A percentile compares a stretch with the other conserved stretches of the same genome.
Evolutionary conservation across 2,797 vertebrate genomes (phyloP).

Genomic region (Schizopygopsis pylzovi): DNA sequence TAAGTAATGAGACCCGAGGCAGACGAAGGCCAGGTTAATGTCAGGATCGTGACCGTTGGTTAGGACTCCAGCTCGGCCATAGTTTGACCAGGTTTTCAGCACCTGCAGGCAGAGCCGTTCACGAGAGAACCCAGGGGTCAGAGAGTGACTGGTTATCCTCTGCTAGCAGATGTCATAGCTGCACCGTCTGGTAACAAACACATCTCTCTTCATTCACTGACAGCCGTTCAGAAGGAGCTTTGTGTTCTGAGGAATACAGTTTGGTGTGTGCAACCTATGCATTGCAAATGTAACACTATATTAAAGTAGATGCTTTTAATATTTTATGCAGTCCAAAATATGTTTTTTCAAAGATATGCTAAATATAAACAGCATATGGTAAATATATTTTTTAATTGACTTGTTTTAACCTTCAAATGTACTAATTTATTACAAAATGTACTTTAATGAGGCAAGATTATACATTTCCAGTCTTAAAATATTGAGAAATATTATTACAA

Average conservation of each 20-base stretch:
- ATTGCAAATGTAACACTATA: background rate
- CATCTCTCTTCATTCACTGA: slow-evolving; percentile 5
- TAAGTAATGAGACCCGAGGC: slow-evolving; percentile 12
- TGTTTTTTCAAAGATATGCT: background rate
- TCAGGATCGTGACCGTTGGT: background rate
- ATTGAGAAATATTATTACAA: background rate
- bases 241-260: background rate
- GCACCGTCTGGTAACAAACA: slow-evolving; percentile 17
- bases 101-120: background rate
- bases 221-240: background rate
- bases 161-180: slow-evolving; percentile 3
- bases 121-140: background rate
- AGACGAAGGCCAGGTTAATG: slow-evolving; percentile 8
- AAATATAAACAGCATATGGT: background rate
- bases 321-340: background rate
- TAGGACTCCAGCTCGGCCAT: slow-evolving; percentile 1
- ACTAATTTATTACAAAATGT: background rate
- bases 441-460: background rate
- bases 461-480: background rate
- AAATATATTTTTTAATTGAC: background rate
- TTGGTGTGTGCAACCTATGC: background rate
- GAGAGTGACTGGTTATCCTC: slow-evolving; percentile 10
- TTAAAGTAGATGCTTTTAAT: background rate
- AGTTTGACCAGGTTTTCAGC: background rate
- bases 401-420: background rate